Base-by-base conservation (phyloP, 1,140 invertebrate genomes). In the Tetramorium simillimum region DNA sequence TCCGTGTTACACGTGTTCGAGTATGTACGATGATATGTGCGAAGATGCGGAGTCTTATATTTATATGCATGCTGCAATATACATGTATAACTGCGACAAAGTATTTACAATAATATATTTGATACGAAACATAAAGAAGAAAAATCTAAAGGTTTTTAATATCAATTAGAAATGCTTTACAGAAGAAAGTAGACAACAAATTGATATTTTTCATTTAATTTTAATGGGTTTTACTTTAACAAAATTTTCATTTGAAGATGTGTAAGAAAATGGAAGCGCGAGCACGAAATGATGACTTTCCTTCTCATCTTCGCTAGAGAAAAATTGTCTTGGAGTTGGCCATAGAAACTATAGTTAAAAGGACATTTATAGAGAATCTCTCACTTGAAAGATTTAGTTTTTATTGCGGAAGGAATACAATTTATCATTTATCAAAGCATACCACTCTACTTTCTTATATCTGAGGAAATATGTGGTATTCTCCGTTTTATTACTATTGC, bases 291-390 rank as follows among this genome's bases (percentile, higher is more conserved):
- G 3, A 67, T 65, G 63, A 37, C 28, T 63, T 3, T 40, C 4
- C 63, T 65, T 0, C 4, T 21, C 18, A 67, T 67, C 40, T 67
- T 4, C 4, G 16, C 9, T 10, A 67, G n/a, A 67, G n/a, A 67
- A 67, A 67, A 67, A 67, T 40, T 63, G 28, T 37, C 62, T 63
- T 63, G 33, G 28, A 9, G 14, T 33, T 37, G 33, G 37, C n/a
- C 37, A 65, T 65, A 67, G 63, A n/a, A 40, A 67, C n/a, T 67
- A 67, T 67, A 9, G 37, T 67, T 65, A 65, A 67, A 40, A 40
- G 18, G 37, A 40, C n/a, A 67, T 67, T 67, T 67, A 40, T 67
- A 67, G 18, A 67, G 18, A 67, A 40, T n/a, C 9, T 1, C 10
- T 40, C 10, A n/a, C 18, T 67, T 67, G 37, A 67, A 10, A 67